Conservation (phyloP, 35 echinoderm and acorn worm species). For the Strongylocentrotus purpuratus region DNA sequence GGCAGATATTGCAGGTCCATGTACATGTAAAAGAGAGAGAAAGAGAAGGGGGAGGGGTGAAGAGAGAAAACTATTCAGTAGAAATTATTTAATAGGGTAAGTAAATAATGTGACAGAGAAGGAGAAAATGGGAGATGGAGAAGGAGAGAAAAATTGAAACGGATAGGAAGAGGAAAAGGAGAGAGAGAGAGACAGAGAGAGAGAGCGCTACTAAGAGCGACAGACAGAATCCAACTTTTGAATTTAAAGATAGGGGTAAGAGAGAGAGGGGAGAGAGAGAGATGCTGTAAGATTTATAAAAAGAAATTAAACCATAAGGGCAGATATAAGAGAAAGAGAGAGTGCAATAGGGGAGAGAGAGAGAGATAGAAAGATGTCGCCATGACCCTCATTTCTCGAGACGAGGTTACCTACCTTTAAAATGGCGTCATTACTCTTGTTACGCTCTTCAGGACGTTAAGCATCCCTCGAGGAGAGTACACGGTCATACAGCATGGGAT, state of each 20-base stretch:
- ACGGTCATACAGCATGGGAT: neutral
- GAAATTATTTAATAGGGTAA: too few species aligned
- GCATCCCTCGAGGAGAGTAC: neutral
- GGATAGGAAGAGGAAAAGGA: neutral
- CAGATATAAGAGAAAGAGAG: neutral
- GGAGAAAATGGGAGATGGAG: too few species aligned
- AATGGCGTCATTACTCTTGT: neutral
- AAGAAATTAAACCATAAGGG: too few species aligned
- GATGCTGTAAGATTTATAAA: too few species aligned
- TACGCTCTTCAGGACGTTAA: neutral
- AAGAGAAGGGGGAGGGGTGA: too few species aligned
- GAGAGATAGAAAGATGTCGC: neutral
- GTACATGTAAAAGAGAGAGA: too few species aligned
- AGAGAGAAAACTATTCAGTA: too few species aligned
- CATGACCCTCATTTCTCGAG: neutral
- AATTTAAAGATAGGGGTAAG: too few species aligned
- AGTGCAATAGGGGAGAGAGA: neutral
- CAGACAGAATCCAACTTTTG: neutral
- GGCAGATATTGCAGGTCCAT: too few species aligned
- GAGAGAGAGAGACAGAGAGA: neutral
- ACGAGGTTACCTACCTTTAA: neutral
- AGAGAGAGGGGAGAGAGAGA: too few species aligned
- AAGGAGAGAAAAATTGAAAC: too few species aligned
- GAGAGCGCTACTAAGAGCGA: neutral
- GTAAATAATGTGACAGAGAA: too few species aligned